phyloP scores from a whole-genome alignment of 2,113 vertebrate species.

The Pongo pygmaeus region DNA sequence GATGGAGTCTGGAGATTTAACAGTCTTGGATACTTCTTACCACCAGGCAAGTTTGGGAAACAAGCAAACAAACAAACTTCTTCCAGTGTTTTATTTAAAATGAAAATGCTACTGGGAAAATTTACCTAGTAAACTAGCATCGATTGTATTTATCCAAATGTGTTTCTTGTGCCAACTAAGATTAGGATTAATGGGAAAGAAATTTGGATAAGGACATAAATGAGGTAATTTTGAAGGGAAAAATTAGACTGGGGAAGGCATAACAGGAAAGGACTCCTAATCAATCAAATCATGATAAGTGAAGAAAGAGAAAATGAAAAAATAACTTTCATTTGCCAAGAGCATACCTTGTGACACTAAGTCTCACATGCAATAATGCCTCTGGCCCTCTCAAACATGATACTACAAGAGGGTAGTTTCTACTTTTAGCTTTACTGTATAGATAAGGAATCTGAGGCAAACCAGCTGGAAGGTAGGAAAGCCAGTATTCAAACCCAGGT shows the following conservation, averaged over 20 bases:
- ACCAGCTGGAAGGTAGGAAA: neutral
- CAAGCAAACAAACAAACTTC: neutral
- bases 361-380: neutral
- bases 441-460: neutral
- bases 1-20: neutral
- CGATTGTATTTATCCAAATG: neutral
- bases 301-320: neutral
- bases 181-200: neutral
- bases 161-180: neutral
- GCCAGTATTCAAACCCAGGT: neutral
- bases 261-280: neutral
- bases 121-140: neutral
- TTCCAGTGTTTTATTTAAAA: constrained; percentile 8
- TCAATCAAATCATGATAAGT: neutral
- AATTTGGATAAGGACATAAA: neutral
- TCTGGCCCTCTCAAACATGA: neutral
- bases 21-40: neutral
- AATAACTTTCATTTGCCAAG: neutral
- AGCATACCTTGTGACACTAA: neutral
- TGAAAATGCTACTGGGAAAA: neutral
- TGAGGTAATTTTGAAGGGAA: neutral
- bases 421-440: neutral
- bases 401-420: neutral
- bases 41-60: neutral
- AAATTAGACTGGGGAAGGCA: neutral